phyloP scores from a whole-genome alignment of 2,888 invertebrate species.

The Rotaria sp. region DNA sequence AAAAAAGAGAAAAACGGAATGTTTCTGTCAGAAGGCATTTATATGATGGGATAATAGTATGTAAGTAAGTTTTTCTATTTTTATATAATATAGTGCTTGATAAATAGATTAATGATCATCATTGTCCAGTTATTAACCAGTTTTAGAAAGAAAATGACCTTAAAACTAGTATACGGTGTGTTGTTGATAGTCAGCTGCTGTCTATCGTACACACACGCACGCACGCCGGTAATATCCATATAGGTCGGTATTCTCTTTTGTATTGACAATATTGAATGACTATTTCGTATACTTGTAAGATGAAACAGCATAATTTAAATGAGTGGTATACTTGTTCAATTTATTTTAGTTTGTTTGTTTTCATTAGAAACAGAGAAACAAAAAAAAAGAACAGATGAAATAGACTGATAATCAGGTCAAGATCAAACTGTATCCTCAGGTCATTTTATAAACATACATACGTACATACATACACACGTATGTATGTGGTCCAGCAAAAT shows the following conservation, averaged over 20 bases:
- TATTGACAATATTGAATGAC: neutral
- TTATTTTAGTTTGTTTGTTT: neutral
- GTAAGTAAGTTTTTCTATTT: neutral
- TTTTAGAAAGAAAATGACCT: neutral
- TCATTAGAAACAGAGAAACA: neutral
- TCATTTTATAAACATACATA: neutral
- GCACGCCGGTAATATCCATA: neutral
- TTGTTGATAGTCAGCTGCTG: neutral
- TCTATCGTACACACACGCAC: neutral
- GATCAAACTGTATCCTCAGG: neutral
- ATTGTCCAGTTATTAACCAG: neutral
- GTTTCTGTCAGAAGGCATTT: neutral
- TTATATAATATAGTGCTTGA: neutral
- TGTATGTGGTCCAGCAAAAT: neutral
- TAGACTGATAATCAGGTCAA: neutral
- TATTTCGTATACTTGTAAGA: neutral
- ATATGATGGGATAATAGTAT: neutral
- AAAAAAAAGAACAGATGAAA: neutral
- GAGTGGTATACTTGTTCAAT: neutral
- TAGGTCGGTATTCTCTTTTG: neutral
- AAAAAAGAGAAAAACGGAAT: neutral
- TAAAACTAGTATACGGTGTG: neutral
- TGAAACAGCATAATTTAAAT: neutral
- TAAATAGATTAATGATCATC: neutral
- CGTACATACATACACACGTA: neutral